Conservation (phyloP, 1,140 invertebrate species). For the Anoplophora glabripennis region DNA sequence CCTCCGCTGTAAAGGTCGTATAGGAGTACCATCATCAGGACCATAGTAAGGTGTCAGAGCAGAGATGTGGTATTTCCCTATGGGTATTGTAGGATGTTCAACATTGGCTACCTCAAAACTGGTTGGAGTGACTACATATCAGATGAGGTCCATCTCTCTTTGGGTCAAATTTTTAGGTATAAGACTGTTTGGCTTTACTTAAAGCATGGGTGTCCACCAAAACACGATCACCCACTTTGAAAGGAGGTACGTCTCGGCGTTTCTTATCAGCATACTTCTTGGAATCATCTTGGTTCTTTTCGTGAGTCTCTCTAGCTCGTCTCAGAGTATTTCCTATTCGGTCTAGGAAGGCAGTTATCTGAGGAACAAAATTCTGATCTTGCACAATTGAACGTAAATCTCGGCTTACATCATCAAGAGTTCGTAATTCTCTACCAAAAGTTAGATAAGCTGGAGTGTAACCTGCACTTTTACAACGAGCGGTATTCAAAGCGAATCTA, state of each 20-base stretch:
- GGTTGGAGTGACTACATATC: constrained; percentile 19
- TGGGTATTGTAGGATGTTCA: background rate
- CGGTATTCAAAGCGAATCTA: constrained; percentile 32
- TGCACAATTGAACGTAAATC: constrained; percentile 22
- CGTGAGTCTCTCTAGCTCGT: constrained; percentile 25
- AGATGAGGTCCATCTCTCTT: constrained; percentile 43
- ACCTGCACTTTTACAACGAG: constrained; percentile 42
- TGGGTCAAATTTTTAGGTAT: constrained; percentile 33
- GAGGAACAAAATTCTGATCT: constrained; percentile 2
- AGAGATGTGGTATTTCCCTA: constrained; percentile 13
- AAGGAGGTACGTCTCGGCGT: background rate
- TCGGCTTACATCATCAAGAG: too few relatives aligned
- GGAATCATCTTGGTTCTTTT: constrained; percentile 32
- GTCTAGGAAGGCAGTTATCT: constrained; percentile 23
- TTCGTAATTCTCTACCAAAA: constrained; percentile 33
- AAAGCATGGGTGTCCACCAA: too few relatives aligned
- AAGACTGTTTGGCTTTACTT: too few relatives aligned
- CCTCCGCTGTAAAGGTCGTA: too few relatives aligned
- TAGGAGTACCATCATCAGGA: too few relatives aligned
- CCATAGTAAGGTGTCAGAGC: background rate
- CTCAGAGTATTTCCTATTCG: constrained; percentile 18
- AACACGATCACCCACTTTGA: too few relatives aligned
- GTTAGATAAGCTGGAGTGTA: constrained; percentile 48
- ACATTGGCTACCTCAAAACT: background rate
- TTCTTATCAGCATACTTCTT: constrained; percentile 18